A percentile compares a stretch with the other conserved stretches of the same genome.
These are phyloP conservation scores for Argyrosomus japonicus DNA, from an alignment of 2,113 vertebrate species.

Conservation along the genomic window DNA sequence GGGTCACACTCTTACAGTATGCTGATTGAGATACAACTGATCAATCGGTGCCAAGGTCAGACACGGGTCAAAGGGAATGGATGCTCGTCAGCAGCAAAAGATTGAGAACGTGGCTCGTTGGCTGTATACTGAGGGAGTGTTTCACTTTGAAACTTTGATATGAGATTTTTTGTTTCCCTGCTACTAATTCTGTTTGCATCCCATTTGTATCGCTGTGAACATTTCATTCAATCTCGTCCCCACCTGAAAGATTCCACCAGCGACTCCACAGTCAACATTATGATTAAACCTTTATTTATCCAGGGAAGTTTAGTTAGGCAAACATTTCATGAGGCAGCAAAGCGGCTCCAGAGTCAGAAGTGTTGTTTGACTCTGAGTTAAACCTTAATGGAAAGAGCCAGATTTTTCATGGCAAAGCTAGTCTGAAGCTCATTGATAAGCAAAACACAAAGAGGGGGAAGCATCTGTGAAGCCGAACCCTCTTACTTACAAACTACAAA, in stretches of 20 bases:
- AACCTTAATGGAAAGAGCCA: background rate
- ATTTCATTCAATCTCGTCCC: background rate
- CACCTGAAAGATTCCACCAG: background rate
- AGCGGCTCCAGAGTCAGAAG: background rate
- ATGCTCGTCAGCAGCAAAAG: too few species aligned
- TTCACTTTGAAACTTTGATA: background rate
- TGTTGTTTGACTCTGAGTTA: background rate
- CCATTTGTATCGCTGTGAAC: background rate
- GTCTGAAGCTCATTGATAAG: slow-evolving; percentile 14
- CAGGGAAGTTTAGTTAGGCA: slow-evolving; percentile 3
- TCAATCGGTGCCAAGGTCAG: background rate
- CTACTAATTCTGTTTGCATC: background rate
- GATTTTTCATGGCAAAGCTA: background rate
- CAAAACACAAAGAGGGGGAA: background rate
- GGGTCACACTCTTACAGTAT: background rate
- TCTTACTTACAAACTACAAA: background rate
- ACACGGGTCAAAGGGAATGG: background rate
- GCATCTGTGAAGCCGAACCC: background rate
- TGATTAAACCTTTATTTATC: slow-evolving; percentile 7
- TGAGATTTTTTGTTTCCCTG: background rate
- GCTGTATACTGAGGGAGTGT: background rate
- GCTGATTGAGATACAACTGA: slow-evolving; percentile 1
- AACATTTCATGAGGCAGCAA: slow-evolving; percentile 2
- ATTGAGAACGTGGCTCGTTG: too few species aligned
- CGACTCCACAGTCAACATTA: background rate